Evolutionary conservation across 1,140 invertebrate species (phyloP), one percentile per base, ranked within the genome.

Genomic region (Vanessa tameamea): DNA sequence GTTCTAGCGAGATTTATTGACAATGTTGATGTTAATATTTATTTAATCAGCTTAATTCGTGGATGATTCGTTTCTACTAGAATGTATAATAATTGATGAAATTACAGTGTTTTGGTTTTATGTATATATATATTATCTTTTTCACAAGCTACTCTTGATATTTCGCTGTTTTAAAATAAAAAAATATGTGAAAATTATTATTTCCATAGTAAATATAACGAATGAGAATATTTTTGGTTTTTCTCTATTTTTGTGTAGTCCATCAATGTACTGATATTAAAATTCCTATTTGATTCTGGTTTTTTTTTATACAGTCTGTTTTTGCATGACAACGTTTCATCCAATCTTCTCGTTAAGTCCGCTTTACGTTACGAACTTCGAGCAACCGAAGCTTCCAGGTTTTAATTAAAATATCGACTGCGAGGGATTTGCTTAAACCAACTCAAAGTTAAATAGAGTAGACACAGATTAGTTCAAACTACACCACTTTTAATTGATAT

Each of bases 321-420:
- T n/a, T n/a, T 53, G 51, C 51, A 20, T 53, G 6, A 50, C 48
- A 50, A 50, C 48, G n/a, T 20, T 53, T 15, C 7, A 9, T 3
- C 51, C 3, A 16, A n/a, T 53, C 51, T 53, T 8, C 8, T n/a
- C 15, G n/a, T 53, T 53, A 53, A 53, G 15, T n/a, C n/a, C n/a
- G 51, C 37, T 43, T 9, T 53, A 53, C n/a, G n/a, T 53, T 53
- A 53, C 51, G 7, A 20, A 53, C n/a, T 6, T 53, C 20, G 51
- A 53, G 37, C 37, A 43, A 53, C 51, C n/a, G 51, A 53, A 53
- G 51, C 51, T n/a, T 53, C 51, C 51, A 53, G 15, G 51, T 53
- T 53, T 16, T 53, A 53, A 53, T 53, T 53, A 53, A 53, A 43
- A 9, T 53, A 53, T 16, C 15, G 51, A 53, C n/a, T 53, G 15